Conservation (phyloP, 2,797 vertebrate genomes). For the Notolabrus celidotus region DNA sequence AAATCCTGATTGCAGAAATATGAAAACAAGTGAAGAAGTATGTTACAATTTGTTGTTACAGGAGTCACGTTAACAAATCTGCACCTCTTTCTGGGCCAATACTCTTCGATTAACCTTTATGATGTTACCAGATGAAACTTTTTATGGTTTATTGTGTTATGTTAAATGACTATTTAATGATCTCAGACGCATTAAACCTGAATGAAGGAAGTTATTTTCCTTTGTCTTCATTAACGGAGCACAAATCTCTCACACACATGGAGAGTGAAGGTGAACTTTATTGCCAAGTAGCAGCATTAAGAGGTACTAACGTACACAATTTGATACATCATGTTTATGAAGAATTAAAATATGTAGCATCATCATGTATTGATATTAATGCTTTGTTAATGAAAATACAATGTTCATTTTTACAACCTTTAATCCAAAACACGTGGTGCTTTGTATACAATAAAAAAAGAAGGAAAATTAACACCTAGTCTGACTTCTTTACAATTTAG, state of each 20-base stretch:
- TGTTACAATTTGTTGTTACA: background rate
- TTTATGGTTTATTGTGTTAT: background rate
- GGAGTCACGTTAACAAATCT: background rate
- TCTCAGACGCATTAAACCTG: slow-evolving; percentile 27
- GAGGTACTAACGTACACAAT: background rate
- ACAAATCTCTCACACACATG: background rate
- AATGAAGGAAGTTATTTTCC: background rate
- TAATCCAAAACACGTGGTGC: no score
- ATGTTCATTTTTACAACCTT: no score
- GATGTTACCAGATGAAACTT: background rate
- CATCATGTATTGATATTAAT: no score
- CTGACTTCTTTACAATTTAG: background rate
- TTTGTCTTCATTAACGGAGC: slow-evolving; percentile 1
- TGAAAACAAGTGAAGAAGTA: slow-evolving; percentile 3
- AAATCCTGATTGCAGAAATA: slow-evolving; percentile 2
- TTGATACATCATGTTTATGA: background rate
- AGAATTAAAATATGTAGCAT: no score
- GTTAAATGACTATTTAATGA: slow-evolving; percentile 10
- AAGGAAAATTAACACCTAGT: no score
- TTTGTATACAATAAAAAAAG: no score
- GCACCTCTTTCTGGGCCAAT: background rate
- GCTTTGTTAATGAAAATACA: no score
- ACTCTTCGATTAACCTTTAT: background rate
- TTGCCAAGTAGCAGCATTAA: background rate
- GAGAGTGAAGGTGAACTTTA: background rate